Conservation (phyloP, 2,888 invertebrate species). For the Caenorhabditis sinica region DNA sequence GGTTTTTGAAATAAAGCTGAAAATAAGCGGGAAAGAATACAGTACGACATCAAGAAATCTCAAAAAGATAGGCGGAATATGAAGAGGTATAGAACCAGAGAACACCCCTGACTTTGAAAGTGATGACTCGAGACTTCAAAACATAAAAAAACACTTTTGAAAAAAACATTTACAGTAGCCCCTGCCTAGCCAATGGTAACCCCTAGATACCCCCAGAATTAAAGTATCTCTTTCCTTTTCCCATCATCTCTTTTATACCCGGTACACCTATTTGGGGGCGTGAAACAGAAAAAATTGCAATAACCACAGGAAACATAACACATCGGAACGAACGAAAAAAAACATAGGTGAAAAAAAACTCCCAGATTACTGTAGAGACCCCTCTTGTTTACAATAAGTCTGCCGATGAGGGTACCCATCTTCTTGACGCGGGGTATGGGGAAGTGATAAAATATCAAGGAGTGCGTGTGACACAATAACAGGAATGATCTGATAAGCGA, state of each 20-base stretch:
- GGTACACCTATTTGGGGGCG: neutral
- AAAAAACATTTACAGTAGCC: no score
- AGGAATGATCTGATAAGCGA: slow-evolving; percentile 36
- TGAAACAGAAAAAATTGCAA: neutral
- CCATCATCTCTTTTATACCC: slow-evolving; percentile 5
- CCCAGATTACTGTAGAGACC: slow-evolving; percentile 26
- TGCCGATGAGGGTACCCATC: slow-evolving; percentile 13
- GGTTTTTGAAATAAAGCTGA: no score
- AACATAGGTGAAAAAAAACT: neutral
- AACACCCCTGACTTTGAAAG: no score
- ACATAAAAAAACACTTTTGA: no score
- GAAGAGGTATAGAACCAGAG: no score
- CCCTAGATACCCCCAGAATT: neutral
- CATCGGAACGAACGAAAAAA: neutral
- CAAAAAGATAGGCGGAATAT: no score
- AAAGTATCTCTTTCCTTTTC: neutral
- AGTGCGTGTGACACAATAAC: slow-evolving; percentile 27
- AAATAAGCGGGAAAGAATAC: no score
- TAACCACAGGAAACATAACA: neutral
- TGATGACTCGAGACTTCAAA: no score
- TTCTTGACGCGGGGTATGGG: neutral
- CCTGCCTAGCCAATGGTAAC: no score
- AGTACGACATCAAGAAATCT: no score
- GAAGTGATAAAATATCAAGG: neutral
- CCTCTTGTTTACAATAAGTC: neutral